A percentile compares a stretch with the other conserved stretches of the same genome.
phyloP scores from a whole-genome alignment of 2,888 invertebrate genomes.

The Trachelus troglodyta region DNA sequence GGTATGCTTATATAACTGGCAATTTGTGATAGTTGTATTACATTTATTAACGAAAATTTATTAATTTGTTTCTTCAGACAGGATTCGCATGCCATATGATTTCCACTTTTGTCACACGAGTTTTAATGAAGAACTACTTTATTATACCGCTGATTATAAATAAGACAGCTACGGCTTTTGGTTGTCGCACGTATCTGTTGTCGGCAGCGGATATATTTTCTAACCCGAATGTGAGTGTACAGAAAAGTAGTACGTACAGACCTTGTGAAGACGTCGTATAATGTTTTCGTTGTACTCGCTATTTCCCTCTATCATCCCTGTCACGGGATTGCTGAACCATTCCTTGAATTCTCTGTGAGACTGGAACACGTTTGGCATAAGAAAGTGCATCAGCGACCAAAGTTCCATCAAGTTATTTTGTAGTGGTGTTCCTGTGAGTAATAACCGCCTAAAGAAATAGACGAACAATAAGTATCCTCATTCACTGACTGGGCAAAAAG shows the following conservation, averaged over 20 bases:
- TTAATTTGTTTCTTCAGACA: conserved; percentile 58
- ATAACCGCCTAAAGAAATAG: conserved; percentile 75
- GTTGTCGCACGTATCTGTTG: conserved; percentile 40
- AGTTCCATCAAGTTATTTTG: conserved; percentile 97
- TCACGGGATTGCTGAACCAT: conserved; percentile 98
- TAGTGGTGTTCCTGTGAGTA: conserved; percentile 94
- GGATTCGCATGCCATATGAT: conserved; percentile 57
- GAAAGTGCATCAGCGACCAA: conserved; percentile 98
- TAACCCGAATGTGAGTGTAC: conserved; percentile 30
- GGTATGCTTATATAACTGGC: not conserved
- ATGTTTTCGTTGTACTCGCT: conserved; percentile 91
- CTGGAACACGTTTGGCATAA: conserved; percentile 97
- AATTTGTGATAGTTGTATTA: not conserved
- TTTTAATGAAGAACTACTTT: conserved; percentile 58
- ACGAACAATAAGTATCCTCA: conserved; percentile 3
- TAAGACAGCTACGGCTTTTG: conserved; percentile 39
- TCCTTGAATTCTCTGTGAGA: conserved; percentile 97
- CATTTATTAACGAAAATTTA: not conserved
- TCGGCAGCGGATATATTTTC: conserved; percentile 52
- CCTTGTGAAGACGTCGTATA: conserved; percentile 90
- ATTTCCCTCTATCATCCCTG: conserved; percentile 95
- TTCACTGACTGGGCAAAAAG: not conserved
- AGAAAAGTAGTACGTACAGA: conserved; percentile 66
- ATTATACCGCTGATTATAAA: conserved; percentile 51
- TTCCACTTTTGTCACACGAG: conserved; percentile 55